Evolutionary conservation across 1,140 invertebrate genomes (phyloP), one percentile per base, ranked within the genome.

Genomic region (Atopsyche davidsoni): DNA sequence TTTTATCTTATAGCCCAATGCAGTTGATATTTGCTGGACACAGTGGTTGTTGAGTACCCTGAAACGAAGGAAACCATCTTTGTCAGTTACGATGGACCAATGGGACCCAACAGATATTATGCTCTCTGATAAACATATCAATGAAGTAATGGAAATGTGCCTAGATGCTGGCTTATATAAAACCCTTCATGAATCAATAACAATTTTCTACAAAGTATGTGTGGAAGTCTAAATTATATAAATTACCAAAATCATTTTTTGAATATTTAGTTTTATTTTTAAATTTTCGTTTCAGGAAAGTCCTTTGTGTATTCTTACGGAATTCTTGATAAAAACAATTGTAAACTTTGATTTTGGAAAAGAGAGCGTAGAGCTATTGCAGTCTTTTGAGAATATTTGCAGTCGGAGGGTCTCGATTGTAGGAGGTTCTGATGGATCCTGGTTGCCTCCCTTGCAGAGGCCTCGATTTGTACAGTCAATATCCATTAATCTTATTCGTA

Each of bases 121-220:
- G 7, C 34, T 59, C 1, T 61, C 63, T 2, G 58, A 59, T 4
- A 60, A 68, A 23, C 56, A 66, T 13, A 64, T 82, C 17, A 69
- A 68, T 7, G 61, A 66, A 48, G 65, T 82, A 1, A 71, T 81
- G 10, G 63, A 74, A 48, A 61, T 70, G 40, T 72, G 77, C 59
- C 59, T 81, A 35, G 60, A 65, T 4, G 61, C 65, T 39, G 69
- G 74, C 22, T 79, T 75, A 59, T 60, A 78, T 6, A 67, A 64
- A 10, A 79, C 78, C 1, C 54, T 84, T 18, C 68, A 67, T 32
- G 71, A 77, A 60, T 79, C 78, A 39, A 73, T 80, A 53, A 60
- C 73, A 40, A 78, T 83, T 58, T 84, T 84, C 64, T 75, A 82
- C 64, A 76, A 78, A 50, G 80, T 82, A 69, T n/a, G n/a, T n/a